Evolutionary conservation across 2,113 vertebrate genomes (phyloP).

Genomic region (Pavo muticus): DNA sequence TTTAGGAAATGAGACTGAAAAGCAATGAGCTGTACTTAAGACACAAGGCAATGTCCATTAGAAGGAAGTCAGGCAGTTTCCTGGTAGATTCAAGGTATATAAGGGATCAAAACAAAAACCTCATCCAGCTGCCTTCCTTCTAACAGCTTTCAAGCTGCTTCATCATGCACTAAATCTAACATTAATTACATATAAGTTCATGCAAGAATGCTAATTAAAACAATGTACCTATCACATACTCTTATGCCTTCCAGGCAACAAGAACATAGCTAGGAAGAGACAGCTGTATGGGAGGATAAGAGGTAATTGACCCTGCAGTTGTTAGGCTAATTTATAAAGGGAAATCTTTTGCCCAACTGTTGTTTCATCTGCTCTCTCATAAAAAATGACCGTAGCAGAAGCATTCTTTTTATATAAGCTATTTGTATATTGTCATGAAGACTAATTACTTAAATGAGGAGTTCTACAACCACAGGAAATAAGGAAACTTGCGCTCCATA

Average conservation of each 20-base stretch:
- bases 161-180: slow-evolving; percentile 22
- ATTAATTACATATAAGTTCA: slow-evolving; percentile 34
- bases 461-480: slow-evolving; percentile 42
- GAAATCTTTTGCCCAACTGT: slow-evolving; percentile 45
- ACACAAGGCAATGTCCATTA: neutral
- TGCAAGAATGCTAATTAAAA: slow-evolving; percentile 59
- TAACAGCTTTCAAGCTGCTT: neutral
- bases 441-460: slow-evolving; percentile 29
- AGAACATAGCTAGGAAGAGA: neutral
- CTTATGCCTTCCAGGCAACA: neutral
- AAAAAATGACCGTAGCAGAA: neutral
- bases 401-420: neutral
- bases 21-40: slow-evolving; percentile 45
- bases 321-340: slow-evolving; percentile 50
- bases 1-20: slow-evolving; percentile 59
- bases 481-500: neutral
- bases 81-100: neutral
- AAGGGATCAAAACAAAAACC: neutral
- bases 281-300: slow-evolving; percentile 43
- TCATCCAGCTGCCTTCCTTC: slow-evolving; percentile 1
- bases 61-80: neutral
- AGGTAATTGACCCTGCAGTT: slow-evolving; percentile 64
- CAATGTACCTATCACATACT: slow-evolving; percentile 17
- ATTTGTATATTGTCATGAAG: slow-evolving; percentile 40
- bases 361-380: slow-evolving; percentile 24